These are phyloP conservation scores for Zaprionus ghesquierei DNA, from an alignment of 1,140 invertebrate genomes.

Conservation along the genomic window DNA sequence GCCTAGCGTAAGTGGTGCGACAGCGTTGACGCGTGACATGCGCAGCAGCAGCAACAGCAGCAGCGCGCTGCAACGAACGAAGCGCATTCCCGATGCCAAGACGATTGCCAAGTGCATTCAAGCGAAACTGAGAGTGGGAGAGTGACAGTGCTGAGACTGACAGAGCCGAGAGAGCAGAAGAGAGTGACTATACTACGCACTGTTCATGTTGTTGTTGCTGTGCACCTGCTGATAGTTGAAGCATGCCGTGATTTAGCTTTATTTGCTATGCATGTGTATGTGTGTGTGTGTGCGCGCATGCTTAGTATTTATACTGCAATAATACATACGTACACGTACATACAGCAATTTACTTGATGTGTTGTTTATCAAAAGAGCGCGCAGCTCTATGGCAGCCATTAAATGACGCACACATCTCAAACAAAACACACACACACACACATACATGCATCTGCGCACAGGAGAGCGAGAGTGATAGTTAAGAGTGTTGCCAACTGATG, in stretches of 20 bases:
- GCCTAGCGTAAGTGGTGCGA: background rate
- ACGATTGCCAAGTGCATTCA: conserved; percentile 18
- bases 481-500: background rate
- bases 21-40: conserved; percentile 32
- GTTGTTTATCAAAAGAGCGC: conserved; percentile 48
- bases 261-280: background rate
- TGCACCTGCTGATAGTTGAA: conserved; percentile 55
- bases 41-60: no score
- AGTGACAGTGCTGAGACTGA: background rate
- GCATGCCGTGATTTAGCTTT: conserved; percentile 36
- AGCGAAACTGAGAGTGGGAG: conserved; percentile 6
- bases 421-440: background rate
- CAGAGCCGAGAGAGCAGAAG: background rate
- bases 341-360: conserved; percentile 22
- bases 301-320: no score
- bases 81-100: conserved; percentile 8
- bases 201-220: background rate
- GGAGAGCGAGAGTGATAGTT: background rate
- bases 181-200: background rate
- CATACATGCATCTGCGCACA: background rate
- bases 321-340: background rate
- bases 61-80: background rate
- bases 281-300: background rate
- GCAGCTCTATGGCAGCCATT: conserved; percentile 34
- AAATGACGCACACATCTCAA: conserved; percentile 12